Evolutionary conservation across 2,113 vertebrate species (phyloP), one percentile per base, ranked within the genome.

Genomic region (Donacobius atricapilla): DNA sequence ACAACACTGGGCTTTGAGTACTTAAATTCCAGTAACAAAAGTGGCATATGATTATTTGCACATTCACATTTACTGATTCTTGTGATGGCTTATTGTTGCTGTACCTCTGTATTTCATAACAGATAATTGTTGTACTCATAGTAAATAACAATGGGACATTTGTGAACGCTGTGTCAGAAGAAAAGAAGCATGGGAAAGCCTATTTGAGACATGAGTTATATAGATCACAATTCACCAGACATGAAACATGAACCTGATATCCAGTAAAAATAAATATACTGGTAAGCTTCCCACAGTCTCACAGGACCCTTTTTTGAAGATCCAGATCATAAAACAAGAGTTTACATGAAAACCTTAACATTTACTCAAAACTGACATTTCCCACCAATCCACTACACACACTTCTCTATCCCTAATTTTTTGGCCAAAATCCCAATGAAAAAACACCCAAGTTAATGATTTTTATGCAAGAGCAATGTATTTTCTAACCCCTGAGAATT

Each of bases 11-110:
- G 42, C 44, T 83, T 65, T 64, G 64, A 48, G 85, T 58, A 53
- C 51, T 54, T 70, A 24, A 96, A 51, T 58, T 86, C 24, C 72
- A 90, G 54, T 51, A 63, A 89, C 48, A 92, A 54, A 84, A 71
- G 35, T 58, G 56, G 44, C 47, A 6, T 65, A 31, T 17, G 28
- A 44, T 57, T 25, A 53, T 37, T 65, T 87, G 61, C 69, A 45
- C 48, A 40, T 44, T 30, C 27, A 92, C 51, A 42, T 6, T 58
- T 50, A 53, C 14, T 27, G 33, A 17, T 42, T 2, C 51, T 91
- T 48, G 47, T 56, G 37, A 35, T 0, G 1, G 14, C 50, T 82
- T 48, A 30, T 70, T 72, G 35, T 39, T 61, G 33, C 37, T 10
- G 15, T 16, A 79, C 31, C 27, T 47, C 47, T 23, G 9, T 66